Evolutionary conservation across 2,888 invertebrate species (phyloP).

Genomic region (Pediacus dermestoides): DNA sequence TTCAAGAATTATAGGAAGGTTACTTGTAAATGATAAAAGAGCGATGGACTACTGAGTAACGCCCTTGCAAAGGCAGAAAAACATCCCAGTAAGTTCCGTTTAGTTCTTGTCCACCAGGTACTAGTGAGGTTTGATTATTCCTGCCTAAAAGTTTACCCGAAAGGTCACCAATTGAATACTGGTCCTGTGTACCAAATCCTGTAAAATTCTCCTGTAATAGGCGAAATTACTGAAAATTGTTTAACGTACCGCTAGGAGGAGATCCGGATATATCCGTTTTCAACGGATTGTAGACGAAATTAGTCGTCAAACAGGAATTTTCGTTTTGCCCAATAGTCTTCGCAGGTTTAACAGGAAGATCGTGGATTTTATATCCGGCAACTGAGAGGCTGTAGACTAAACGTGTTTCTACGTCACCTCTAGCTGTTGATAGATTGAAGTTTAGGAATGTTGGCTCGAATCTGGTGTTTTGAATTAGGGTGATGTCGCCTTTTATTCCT

Average conservation of each 20-base stretch:
- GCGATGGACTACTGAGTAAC: constrained; percentile 74
- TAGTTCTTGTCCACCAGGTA: constrained; percentile 70
- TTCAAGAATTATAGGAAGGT: constrained; percentile 14
- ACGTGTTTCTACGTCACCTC: constrained; percentile 65
- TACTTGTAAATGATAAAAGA: constrained; percentile 75
- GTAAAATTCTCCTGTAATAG: constrained; percentile 19
- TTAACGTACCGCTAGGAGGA: constrained; percentile 66
- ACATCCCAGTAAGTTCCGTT: constrained; percentile 78
- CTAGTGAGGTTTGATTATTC: constrained; percentile 65
- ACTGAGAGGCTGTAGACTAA: constrained; percentile 72
- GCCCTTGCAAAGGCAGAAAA: constrained; percentile 79
- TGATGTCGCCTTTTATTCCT: constrained; percentile 77
- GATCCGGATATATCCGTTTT: constrained; percentile 54
- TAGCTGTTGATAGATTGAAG: constrained; percentile 64
- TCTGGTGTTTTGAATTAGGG: constrained; percentile 73
- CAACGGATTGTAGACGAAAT: constrained; percentile 74
- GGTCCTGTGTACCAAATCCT: constrained; percentile 81
- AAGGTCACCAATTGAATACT: constrained; percentile 85
- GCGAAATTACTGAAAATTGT: not conserved
- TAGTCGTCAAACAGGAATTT: constrained; percentile 66
- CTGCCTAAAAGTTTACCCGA: constrained; percentile 79
- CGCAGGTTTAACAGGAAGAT: constrained; percentile 63
- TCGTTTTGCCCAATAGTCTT: constrained; percentile 49
- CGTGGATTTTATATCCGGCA: constrained; percentile 66
- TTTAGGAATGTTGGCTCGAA: constrained; percentile 81